Base-by-base conservation (phyloP, 2,888 invertebrate genomes). In the Fragum whitleyi region DNA sequence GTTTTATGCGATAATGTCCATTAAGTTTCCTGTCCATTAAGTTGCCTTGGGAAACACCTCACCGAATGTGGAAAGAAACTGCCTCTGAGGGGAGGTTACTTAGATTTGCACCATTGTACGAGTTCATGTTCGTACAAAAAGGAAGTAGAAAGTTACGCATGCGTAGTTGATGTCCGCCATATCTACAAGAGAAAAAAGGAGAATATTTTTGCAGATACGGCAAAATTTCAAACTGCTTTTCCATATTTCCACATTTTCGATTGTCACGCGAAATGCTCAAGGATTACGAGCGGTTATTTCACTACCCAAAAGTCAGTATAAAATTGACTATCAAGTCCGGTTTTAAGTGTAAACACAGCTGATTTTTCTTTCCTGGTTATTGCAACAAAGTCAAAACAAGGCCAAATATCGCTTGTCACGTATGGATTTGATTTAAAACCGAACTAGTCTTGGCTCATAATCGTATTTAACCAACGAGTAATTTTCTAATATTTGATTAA, bases 81-180 rank as follows among this genome's bases (percentile, higher is more conserved):
- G n/a, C n/a, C n/a, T n/a, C n/a, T n/a, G n/a, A n/a, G n/a, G n/a
- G n/a, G n/a, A n/a, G n/a, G n/a, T n/a, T n/a, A n/a, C n/a, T n/a
- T n/a, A n/a, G n/a, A n/a, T n/a, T n/a, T n/a, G n/a, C n/a, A n/a
- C n/a, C n/a, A n/a, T n/a, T n/a, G n/a, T n/a, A n/a, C n/a, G 3
- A 16, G 19, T 21, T 51, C 19, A 51, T 6, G 26, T 6, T 57
- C 28, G 2, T 23, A 57, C 21, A 21, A 23, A 23, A 57, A 29
- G 32, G n/a, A 28, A 68, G 51, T 42, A 19, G 19, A 7, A 26
- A n/a, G n/a, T 16, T 47, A 19, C 70, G 70, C 70, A 70, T 70
- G 70, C 70, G 70, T n/a, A 32, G 42, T 36, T 55, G 36, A 29
- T 70, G 70, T 70, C 70, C 70, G 70, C 70, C 70, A 70, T 70